phyloP scores from a whole-genome alignment of 2,113 vertebrate genomes.

The Boulengeromyrus knoepffleri region DNA sequence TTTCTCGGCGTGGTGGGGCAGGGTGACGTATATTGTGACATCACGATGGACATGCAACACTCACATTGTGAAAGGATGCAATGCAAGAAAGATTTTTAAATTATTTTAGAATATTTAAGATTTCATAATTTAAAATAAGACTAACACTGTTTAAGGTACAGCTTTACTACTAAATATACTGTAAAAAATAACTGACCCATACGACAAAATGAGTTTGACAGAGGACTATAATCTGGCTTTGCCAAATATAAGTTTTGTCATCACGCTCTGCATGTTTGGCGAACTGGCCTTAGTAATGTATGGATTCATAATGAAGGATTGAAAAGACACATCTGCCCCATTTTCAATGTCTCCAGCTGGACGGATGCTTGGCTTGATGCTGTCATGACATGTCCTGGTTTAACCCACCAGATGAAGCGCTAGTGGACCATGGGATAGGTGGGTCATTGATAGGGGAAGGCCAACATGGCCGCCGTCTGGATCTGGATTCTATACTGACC shows the following conservation, averaged over 20 bases:
- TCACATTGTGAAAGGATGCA: background rate
- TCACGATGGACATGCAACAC: background rate
- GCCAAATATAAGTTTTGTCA: background rate
- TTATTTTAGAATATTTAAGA: background rate
- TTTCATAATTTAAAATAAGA: background rate
- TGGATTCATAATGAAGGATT: background rate
- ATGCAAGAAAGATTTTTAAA: background rate
- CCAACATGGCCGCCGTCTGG: background rate
- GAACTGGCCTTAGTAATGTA: background rate
- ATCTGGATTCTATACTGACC: background rate
- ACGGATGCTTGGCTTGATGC: background rate
- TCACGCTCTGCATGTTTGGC: background rate
- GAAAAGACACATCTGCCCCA: background rate
- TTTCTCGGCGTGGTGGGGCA: background rate
- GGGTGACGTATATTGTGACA: background rate
- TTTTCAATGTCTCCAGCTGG: background rate
- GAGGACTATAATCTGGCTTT: background rate
- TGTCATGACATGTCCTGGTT: background rate
- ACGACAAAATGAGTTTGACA: background rate
- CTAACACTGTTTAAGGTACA: background rate
- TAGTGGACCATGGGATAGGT: background rate
- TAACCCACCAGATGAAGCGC: background rate
- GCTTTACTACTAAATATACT: background rate
- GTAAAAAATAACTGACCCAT: background rate
- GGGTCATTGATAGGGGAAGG: background rate